Percentiles rank a stretch among this genome's conserved stretches.
Conservation (phyloP, 30 jellyfish, hydroid and myxozoan species). For the Hydractinia symbiolongicarpus region DNA sequence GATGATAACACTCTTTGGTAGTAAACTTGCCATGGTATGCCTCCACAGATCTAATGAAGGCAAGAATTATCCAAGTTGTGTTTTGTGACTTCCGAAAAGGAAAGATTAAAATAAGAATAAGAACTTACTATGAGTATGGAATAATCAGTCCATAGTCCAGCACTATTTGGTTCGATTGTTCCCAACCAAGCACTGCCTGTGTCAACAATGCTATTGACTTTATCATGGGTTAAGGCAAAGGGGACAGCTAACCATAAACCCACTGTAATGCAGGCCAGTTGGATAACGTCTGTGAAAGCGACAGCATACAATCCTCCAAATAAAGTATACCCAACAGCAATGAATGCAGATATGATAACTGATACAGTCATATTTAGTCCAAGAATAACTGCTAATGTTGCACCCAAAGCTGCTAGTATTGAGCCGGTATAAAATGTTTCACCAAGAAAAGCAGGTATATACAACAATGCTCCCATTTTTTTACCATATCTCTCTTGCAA, state of each 20-base stretch:
- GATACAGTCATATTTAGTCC: constrained; percentile 54
- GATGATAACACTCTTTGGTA: constrained; percentile 77
- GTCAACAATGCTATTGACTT: constrained; percentile 23
- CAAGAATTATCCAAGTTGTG: background rate
- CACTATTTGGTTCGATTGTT: constrained; percentile 21
- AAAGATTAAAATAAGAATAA: background rate
- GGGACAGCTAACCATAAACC: constrained; percentile 78
- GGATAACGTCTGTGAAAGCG: constrained; percentile 67
- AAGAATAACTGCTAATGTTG: constrained; percentile 56
- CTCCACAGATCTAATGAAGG: constrained; percentile 54
- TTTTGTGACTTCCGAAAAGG: background rate
- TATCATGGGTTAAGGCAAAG: constrained; percentile 43
- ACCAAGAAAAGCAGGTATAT: constrained; percentile 74
- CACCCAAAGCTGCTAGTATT: constrained; percentile 69
- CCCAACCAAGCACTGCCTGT: constrained; percentile 57
- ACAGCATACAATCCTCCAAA: constrained; percentile 75
- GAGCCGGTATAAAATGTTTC: constrained; percentile 74
- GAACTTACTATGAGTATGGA: constrained; percentile 58
- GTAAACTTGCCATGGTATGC: constrained; percentile 93
- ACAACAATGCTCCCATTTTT: constrained; percentile 67
- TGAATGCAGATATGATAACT: constrained; percentile 52
- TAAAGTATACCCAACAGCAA: constrained; percentile 67
- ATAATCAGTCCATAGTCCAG: constrained; percentile 62
- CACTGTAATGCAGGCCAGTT: constrained; percentile 50
- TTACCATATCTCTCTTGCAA: constrained; percentile 67